Evolutionary conservation across 2,113 vertebrate species (phyloP), one percentile per base, ranked within the genome.

Genomic region (Aldabrachelys gigantea): DNA sequence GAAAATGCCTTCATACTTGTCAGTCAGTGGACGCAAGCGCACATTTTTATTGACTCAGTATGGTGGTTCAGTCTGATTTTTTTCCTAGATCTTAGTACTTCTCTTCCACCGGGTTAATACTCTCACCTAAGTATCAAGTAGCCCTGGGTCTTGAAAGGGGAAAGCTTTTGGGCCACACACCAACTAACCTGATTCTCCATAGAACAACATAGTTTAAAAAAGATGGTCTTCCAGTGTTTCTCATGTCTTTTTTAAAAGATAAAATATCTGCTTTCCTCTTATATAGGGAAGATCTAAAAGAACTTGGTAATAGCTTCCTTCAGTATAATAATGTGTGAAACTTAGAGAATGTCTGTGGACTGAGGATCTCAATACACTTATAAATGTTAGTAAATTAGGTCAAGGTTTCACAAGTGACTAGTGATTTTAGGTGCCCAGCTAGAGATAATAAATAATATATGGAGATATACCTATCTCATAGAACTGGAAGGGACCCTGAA

Each of bases 11-110:
- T 14, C 14, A 3, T 95, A 92, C 84, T 86, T 91, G 41, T 91
- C 59, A 86, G 29, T 88, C 2, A 1, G 78, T 38, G 80, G 82
- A 49, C 7, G 49, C 29, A n/a, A 47, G 19, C 4, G 5, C 44
- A 50, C 8, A 1, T 82, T 90, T 57, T 92, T 21, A 82, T 8
- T 82, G 56, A 1, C 59, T 95, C 22, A 85, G 49, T 62, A 12
- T 41, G 69, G 22, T 75, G 38, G 22, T 24, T 75, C 11, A n/a
- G n/a, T 75, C 44, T 49, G 82, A 35, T 88, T 56, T 93, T 93
- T 27, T 91, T 89, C 24, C 49, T 22, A 94, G 41, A 11, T n/a
- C 21, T 89, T 92, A 4, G 2, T 89, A 5, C 22, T 91, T 91
- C 38, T 54, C 1, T 80, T 83, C 41, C 5, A 25, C 5, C 0